Conservation (phyloP, 53 echinoderm and acorn worm genomes). For the Mesocentrotus franciscanus region DNA sequence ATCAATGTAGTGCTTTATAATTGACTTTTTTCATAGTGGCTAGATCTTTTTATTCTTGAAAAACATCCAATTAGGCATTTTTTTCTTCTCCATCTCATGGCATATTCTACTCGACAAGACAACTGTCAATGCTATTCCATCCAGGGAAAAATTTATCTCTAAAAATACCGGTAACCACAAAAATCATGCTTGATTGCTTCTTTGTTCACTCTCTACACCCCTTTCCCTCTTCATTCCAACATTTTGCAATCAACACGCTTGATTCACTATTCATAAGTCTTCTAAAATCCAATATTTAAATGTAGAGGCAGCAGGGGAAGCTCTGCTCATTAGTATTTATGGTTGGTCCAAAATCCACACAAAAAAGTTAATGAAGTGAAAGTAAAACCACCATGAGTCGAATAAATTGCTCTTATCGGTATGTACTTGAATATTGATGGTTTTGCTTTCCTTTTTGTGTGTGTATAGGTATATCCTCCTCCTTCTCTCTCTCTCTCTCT, state of each 20-base stretch:
- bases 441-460: too few species aligned
- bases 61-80: background rate
- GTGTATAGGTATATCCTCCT: too few species aligned
- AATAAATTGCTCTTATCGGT: background rate
- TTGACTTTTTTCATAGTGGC: too few species aligned
- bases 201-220: background rate
- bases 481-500: too few species aligned
- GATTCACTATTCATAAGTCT: background rate
- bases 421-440: background rate
- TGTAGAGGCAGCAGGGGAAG: background rate
- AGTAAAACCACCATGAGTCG: background rate
- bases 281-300: background rate
- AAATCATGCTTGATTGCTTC: background rate
- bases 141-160: background rate
- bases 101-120: background rate
- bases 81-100: background rate
- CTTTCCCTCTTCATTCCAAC: background rate
- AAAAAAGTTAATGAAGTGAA: background rate
- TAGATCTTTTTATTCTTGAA: background rate
- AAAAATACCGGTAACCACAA: background rate
- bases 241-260: background rate
- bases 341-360: background rate
- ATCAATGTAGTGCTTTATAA: too few species aligned
- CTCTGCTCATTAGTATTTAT: background rate
- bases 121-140: background rate